A percentile compares a stretch with the other conserved stretches of the same genome.
phyloP scores from a whole-genome alignment of 2,888 invertebrate species.

The Drosophila birchii region DNA sequence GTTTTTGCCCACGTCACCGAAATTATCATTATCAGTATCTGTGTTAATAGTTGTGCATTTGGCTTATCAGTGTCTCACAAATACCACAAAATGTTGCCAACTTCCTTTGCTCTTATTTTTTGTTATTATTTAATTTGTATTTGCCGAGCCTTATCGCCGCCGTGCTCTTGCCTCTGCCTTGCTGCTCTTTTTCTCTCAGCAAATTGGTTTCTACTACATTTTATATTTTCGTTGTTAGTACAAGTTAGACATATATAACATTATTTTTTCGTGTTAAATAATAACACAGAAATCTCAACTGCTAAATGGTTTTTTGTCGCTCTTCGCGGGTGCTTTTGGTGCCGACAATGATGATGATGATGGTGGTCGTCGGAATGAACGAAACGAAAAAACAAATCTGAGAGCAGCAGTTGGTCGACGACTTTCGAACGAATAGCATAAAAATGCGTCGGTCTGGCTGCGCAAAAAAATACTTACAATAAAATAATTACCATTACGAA shows the following conservation, averaged over 20 bases:
- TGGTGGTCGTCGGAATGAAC: slow-evolving; percentile 32
- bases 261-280: slow-evolving; percentile 66
- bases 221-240: slow-evolving; percentile 58
- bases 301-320: slow-evolving; percentile 60
- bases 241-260: not conserved
- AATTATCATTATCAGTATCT: slow-evolving; percentile 51
- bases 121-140: slow-evolving; percentile 62
- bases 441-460: slow-evolving; percentile 60
- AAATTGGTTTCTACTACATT: slow-evolving; percentile 33
- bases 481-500: slow-evolving; percentile 26
- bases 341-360: slow-evolving; percentile 41
- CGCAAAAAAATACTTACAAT: slow-evolving; percentile 35
- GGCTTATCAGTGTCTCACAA: slow-evolving; percentile 61
- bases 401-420: slow-evolving; percentile 80
- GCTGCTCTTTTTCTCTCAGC: slow-evolving; percentile 22
- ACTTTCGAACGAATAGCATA: slow-evolving; percentile 81
- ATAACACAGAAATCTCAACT: slow-evolving; percentile 69
- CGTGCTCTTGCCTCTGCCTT: slow-evolving; percentile 26
- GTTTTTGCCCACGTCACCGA: slow-evolving; percentile 40
- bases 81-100: slow-evolving; percentile 40
- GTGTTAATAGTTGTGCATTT: slow-evolving; percentile 66
- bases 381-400: slow-evolving; percentile 60
- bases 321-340: slow-evolving; percentile 37
- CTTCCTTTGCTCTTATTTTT: slow-evolving; percentile 24
- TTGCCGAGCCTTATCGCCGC: slow-evolving; percentile 66